These are phyloP conservation scores for Psittacula echo DNA, from an alignment of 2,797 vertebrate genomes.

Conservation along the genomic window DNA sequence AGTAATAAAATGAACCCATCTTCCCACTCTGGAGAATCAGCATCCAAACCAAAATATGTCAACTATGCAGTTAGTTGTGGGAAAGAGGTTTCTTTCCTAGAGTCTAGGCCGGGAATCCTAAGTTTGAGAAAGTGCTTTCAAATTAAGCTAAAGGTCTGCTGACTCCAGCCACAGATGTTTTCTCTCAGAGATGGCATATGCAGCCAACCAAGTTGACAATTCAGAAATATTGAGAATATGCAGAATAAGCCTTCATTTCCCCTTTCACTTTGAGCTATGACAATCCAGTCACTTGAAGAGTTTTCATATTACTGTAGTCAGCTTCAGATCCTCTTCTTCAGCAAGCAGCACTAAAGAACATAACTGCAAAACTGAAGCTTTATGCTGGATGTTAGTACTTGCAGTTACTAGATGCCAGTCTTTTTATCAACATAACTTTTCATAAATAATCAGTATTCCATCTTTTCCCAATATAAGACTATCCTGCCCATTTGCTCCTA, in stretches of 20 bases:
- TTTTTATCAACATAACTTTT: neutral
- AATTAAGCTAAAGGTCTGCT: slow-evolving; percentile 31
- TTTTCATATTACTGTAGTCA: neutral
- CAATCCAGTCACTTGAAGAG: neutral
- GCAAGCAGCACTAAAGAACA: neutral
- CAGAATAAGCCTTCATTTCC: neutral
- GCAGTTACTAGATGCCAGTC: neutral
- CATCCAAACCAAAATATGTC: slow-evolving; percentile 32
- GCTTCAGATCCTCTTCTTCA: neutral
- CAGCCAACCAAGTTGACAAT: neutral
- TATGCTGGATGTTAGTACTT: neutral
- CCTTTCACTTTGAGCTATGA: neutral
- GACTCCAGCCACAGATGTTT: slow-evolving; percentile 28
- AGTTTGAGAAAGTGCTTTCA: slow-evolving; percentile 27
- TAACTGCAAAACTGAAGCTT: neutral
- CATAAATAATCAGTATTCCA: neutral
- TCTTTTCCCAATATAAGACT: neutral
- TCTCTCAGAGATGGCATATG: neutral
- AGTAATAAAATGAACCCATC: slow-evolving; percentile 1
- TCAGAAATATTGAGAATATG: neutral
- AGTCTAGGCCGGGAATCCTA: neutral
- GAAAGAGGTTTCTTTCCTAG: slow-evolving; percentile 22
- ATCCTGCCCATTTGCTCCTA: neutral
- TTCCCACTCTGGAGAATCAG: neutral
- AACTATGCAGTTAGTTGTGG: neutral